Conservation (phyloP, 2,797 vertebrate species). For the Orientallactaga sibirica region DNA sequence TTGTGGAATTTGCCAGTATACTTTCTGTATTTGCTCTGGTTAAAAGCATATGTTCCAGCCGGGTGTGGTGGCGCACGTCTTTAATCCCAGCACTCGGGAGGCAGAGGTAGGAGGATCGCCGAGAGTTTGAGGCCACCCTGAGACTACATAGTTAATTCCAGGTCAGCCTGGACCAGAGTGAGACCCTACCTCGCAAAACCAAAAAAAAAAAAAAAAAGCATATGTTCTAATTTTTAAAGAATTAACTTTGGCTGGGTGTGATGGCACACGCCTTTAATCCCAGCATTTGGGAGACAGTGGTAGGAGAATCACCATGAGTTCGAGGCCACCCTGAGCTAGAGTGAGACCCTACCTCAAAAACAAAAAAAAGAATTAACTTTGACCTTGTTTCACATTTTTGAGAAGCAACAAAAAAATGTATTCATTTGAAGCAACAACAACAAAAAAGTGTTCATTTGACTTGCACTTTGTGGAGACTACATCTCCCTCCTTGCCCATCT, state of each 20-base stretch:
- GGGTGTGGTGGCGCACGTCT: too few relatives aligned
- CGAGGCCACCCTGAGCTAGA: too few relatives aligned
- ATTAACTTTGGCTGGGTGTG: neutral
- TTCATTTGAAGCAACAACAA: neutral
- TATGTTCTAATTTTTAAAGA: conserved; percentile 23
- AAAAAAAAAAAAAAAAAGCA: neutral
- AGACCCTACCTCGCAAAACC: too few relatives aligned
- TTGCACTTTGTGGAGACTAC: neutral
- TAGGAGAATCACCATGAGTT: too few relatives aligned
- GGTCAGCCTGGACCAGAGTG: too few relatives aligned
- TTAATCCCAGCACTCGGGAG: too few relatives aligned
- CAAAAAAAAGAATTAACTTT: conserved; percentile 15
- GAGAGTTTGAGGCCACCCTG: too few relatives aligned
- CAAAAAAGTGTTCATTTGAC: neutral
- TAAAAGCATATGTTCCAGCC: neutral
- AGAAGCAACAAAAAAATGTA: neutral
- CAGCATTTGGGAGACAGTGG: too few relatives aligned
- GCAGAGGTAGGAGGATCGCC: too few relatives aligned
- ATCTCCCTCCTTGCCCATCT: neutral
- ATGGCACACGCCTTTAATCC: too few relatives aligned
- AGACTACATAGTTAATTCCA: too few relatives aligned
- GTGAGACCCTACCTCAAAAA: too few relatives aligned
- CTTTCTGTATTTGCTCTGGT: conserved; percentile 35
- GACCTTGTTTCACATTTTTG: conserved; percentile 27
- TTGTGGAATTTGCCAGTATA: neutral